Percentiles rank a stretch among this genome's conserved stretches.
Conservation (phyloP, 2,797 vertebrate genomes). For the Onychomys torridus region DNA sequence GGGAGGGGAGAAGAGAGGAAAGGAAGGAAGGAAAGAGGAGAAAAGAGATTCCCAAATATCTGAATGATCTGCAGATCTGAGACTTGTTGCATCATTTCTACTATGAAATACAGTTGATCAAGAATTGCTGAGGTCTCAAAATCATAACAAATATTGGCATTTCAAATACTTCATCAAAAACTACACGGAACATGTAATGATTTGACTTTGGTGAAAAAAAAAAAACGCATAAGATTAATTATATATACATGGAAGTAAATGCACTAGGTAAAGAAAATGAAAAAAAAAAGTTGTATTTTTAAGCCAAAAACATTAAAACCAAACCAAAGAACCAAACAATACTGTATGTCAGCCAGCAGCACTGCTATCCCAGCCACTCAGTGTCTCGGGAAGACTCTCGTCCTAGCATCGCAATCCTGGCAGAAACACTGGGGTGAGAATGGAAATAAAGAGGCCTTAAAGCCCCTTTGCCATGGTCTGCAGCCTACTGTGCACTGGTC, state of each 20-base stretch:
- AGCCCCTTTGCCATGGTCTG: neutral
- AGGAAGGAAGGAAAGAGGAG: neutral
- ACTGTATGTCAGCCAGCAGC: neutral
- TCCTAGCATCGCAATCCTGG: neutral
- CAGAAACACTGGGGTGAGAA: neutral
- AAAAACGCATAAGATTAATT: neutral
- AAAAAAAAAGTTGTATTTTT: constrained; percentile 46
- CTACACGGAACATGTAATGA: neutral
- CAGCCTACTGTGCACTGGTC: neutral
- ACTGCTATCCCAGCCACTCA: neutral
- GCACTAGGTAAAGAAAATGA: constrained; percentile 50
- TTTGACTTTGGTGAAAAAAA: constrained; percentile 1
- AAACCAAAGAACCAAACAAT: neutral
- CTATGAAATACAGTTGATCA: neutral
- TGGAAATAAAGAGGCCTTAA: neutral
- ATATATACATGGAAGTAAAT: neutral
- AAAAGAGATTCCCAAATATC: neutral
- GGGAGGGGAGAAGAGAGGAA: neutral
- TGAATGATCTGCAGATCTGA: neutral
- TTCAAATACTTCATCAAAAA: constrained; percentile 9
- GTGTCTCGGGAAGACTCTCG: neutral
- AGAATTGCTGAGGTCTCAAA: neutral
- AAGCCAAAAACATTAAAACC: constrained; percentile 28
- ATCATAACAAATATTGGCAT: neutral
- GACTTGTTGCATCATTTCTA: neutral